Evolutionary conservation across 2,797 vertebrate species (phyloP), one percentile per base, ranked within the genome.

Genomic region (Centropyge bicolor): DNA sequence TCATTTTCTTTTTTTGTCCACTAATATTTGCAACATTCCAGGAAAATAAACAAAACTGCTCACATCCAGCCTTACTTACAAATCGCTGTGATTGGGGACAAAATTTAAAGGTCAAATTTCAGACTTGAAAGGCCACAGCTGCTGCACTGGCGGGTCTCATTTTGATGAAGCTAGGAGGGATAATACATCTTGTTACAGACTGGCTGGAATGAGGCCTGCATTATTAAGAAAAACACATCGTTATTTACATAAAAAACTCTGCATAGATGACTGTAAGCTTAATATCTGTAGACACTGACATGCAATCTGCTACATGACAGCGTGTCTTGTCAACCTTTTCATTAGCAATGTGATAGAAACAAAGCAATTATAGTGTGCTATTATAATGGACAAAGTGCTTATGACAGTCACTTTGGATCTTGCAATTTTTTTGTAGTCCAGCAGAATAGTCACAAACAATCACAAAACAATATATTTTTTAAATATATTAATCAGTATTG

Each of bases 121-220:
- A 38, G 55, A 70, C 59, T 52, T 67, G 67, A 86, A 86, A 89
- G 70, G 85, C 63, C 73, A 68, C 69, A 65, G 76, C 72, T 75
- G 85, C 43, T 72, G 62, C 62, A 62, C 48, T 57, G 31, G 31
- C 8, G 3, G 52, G 70, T 56, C 52, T 83, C 56, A 41, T 74
- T 67, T 61, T 43, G 78, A 78, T 70, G 55, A 81, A 66, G 66
- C 63, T 59, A 0, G 6, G 24, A 19, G 8, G 40, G 40, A 67
- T 51, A 31, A 67, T 48, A 7, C 20, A 38, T 74, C 24, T 67
- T 40, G 22, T 52, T 56, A 51, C 64, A 8, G 4, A 20, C 11
- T 5, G 35, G 27, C 49, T 45, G 0, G 2, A 48, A 49, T 2
- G 2, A 48, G 38, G 1, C 22, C 24, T 48, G 57, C 51, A 55